Base-by-base conservation (phyloP, 1,140 invertebrate species). In the Neocloeon triangulifer region DNA sequence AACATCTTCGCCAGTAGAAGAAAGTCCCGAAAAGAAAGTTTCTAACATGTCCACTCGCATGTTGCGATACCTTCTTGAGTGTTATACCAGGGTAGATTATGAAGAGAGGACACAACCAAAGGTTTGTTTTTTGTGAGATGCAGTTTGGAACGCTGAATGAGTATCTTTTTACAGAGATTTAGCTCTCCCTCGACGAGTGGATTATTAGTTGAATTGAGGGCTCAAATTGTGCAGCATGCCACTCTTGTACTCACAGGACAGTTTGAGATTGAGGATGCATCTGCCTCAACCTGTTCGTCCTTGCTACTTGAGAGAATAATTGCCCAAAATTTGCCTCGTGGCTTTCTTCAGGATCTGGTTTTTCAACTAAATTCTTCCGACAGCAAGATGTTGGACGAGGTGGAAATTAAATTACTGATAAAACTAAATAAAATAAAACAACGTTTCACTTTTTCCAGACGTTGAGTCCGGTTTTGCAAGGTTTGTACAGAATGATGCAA, bases 61-160 rank as follows among this genome's bases (percentile, higher is more conserved):
- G 35, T 43, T 74, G 28, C 51, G 53, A 33, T 75, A 73, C 47
- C 50, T 67, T 34, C 48, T 72, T 40, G 63, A 69, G 40, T 71
- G 65, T 37, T 76, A 74, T 46, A 59, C 61, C n/a, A 61, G 69
- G 39, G 64, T 73, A 6, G 61, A 62, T 23, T 40, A 65, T 2
- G 71, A 77, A 43, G 71, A 74, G 46, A 57, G 64, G 40, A 69
- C 71, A 48, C 57, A 74, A 47, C 72, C 77, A 14, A 84, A 80
- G 59, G 66, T 68, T 42, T 40, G 38, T 29, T 15, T 34, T 5
- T 31, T 34, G 20, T 21, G 19, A 7, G 16, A 8, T 10, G 8
- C 19, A 21, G 23, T 9, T 13, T 19, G 10, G 7, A 26, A 9
- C 10, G 22, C 12, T 30, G 6, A 12, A 10, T 34, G 33, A 35